A percentile compares a stretch with the other conserved stretches of the same genome.
Conservation (phyloP, 2,113 vertebrate species). For the Phaethornis superciliosus region DNA sequence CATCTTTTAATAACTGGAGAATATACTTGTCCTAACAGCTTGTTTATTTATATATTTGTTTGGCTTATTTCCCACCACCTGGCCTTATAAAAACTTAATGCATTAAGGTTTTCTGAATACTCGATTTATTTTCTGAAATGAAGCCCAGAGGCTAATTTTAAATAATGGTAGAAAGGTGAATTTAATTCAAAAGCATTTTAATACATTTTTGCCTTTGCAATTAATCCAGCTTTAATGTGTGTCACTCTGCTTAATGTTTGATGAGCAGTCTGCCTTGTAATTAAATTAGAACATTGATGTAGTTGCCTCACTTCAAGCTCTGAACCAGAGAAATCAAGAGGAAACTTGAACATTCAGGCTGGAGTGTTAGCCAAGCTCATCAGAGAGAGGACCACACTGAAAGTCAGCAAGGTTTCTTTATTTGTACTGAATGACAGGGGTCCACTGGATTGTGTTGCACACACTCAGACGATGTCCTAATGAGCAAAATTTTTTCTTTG, state of each 20-base stretch:
- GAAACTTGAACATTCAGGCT: neutral
- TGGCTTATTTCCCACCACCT: neutral
- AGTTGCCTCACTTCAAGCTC: neutral
- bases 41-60: neutral
- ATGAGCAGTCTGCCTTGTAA: slow-evolving; percentile 4
- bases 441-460: neutral
- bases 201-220: neutral
- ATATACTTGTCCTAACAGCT: neutral
- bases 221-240: neutral
- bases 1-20: neutral
- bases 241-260: neutral
- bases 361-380: neutral
- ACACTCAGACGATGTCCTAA: neutral
- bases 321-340: neutral
- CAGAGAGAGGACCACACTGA: neutral
- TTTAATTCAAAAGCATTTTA: neutral
- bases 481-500: neutral
- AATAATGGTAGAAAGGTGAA: neutral
- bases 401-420: neutral
- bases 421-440: neutral
- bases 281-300: neutral
- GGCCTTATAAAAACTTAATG: neutral
- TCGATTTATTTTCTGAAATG: neutral
- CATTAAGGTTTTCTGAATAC: neutral
- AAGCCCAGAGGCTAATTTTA: neutral